Evolutionary conservation across 2,888 invertebrate genomes (phyloP).

Genomic region (Hyposoter didymator): DNA sequence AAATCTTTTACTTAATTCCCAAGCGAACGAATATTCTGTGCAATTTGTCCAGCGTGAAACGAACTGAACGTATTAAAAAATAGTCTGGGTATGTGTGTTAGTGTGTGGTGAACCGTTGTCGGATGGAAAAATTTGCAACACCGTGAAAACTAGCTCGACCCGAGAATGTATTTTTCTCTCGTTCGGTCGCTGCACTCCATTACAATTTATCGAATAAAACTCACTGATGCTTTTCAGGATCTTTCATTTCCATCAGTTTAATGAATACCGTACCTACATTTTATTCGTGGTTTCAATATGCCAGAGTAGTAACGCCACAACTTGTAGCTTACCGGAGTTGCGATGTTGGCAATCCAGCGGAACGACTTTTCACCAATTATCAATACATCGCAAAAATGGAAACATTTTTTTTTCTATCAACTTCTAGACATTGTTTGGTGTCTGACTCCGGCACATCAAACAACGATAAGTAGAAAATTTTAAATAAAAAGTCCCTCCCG

Average conservation of each 20-base stretch:
- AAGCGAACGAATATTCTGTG: slow-evolving; percentile 36
- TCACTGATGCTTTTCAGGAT: slow-evolving; percentile 15
- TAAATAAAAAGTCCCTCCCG: no score
- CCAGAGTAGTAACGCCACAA: slow-evolving; percentile 6
- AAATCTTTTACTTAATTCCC: slow-evolving; percentile 12
- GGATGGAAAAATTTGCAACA: slow-evolving; percentile 15
- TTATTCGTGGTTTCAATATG: slow-evolving; percentile 16
- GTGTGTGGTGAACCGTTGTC: slow-evolving; percentile 33
- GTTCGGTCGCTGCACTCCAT: slow-evolving; percentile 13
- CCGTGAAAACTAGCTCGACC: slow-evolving; percentile 5
- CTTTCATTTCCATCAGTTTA: slow-evolving; percentile 47
- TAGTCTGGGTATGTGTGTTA: background rate
- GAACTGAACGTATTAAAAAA: slow-evolving; percentile 68
- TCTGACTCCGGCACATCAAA: no score
- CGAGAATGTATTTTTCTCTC: background rate
- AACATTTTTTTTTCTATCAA: no score
- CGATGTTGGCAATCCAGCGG: background rate
- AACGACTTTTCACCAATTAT: background rate
- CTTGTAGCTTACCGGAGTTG: background rate
- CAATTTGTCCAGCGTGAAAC: slow-evolving; percentile 68
- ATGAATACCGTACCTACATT: slow-evolving; percentile 29
- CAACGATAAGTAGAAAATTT: no score
- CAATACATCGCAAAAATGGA: no score
- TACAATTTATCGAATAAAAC: slow-evolving; percentile 34
- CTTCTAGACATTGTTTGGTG: no score